These are phyloP conservation scores for Hipposideros armiger DNA, from an alignment of 2,113 vertebrate genomes.

Conservation along the genomic window DNA sequence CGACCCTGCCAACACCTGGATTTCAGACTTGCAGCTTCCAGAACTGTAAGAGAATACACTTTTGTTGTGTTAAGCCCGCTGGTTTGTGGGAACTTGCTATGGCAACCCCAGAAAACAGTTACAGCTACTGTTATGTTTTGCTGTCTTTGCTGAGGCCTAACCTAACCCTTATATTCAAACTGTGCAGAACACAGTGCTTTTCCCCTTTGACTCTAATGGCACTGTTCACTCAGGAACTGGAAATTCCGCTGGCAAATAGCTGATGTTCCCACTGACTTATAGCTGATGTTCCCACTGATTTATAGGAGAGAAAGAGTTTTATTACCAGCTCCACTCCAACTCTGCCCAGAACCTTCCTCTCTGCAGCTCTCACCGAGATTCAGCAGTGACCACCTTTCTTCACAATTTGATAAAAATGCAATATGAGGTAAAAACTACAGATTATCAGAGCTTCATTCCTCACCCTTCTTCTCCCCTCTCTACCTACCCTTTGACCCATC, in stretches of 20 bases:
- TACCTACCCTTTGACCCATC: not conserved
- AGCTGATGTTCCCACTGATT: too few species aligned
- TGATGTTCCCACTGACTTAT: not conserved
- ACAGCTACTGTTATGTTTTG: not conserved
- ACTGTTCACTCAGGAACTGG: not conserved
- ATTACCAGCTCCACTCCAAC: not conserved
- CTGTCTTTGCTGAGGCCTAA: not conserved
- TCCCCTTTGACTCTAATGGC: not conserved
- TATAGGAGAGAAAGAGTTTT: not conserved
- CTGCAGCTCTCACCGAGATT: not conserved
- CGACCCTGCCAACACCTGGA: not conserved
- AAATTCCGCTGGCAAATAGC: not conserved
- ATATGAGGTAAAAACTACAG: not conserved
- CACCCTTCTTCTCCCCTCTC: not conserved
- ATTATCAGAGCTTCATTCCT: not conserved
- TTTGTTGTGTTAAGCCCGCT: not conserved
- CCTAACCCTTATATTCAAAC: not conserved
- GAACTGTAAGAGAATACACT: not conserved
- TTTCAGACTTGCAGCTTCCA: not conserved
- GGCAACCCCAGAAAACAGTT: not conserved
- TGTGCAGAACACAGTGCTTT: not conserved
- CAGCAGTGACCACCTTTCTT: not conserved
- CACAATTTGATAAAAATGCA: not conserved
- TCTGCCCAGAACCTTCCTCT: not conserved
- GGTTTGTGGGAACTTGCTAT: not conserved